These are phyloP conservation scores for Eilema caniola DNA, from an alignment of 2,888 invertebrate genomes.

Conservation along the genomic window DNA sequence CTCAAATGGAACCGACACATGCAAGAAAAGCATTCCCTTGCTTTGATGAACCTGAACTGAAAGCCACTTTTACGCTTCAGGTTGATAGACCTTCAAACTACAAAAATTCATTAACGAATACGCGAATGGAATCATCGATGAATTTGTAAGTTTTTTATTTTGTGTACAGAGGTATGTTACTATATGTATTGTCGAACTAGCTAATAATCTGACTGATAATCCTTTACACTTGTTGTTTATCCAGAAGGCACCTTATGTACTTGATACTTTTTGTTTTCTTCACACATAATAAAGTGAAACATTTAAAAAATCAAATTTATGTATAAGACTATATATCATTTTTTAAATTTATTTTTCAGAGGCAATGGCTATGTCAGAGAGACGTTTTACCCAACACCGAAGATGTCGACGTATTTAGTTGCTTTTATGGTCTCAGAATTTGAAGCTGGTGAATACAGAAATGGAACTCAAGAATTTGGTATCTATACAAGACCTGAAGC, in stretches of 20 bases:
- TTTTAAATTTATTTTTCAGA: slow-evolving; percentile 58
- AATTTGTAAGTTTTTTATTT: slow-evolving; percentile 66
- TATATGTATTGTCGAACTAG: neutral
- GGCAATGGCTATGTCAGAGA: slow-evolving; percentile 87
- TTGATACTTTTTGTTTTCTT: neutral
- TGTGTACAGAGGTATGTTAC: neutral
- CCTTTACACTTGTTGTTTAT: neutral
- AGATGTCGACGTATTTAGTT: slow-evolving; percentile 94
- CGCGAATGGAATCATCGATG: slow-evolving; percentile 58
- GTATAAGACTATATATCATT: no score
- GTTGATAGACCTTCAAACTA: slow-evolving; percentile 73
- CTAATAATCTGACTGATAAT: no score
- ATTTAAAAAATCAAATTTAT: no score
- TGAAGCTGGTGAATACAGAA: slow-evolving; percentile 64
- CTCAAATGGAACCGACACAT: slow-evolving; percentile 90
- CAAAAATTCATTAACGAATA: slow-evolving; percentile 71
- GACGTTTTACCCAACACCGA: slow-evolving; percentile 88
- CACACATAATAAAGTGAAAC: no score
- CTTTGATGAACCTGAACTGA: slow-evolving; percentile 89
- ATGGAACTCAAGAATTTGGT: slow-evolving; percentile 77
- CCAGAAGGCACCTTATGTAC: no score
- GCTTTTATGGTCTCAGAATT: slow-evolving; percentile 94
- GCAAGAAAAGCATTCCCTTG: slow-evolving; percentile 93
- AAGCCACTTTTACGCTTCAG: slow-evolving; percentile 80
- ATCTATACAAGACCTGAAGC: slow-evolving; percentile 91